phyloP scores from a whole-genome alignment of 2,888 invertebrate species.

The Stenchaetothrips biformis region DNA sequence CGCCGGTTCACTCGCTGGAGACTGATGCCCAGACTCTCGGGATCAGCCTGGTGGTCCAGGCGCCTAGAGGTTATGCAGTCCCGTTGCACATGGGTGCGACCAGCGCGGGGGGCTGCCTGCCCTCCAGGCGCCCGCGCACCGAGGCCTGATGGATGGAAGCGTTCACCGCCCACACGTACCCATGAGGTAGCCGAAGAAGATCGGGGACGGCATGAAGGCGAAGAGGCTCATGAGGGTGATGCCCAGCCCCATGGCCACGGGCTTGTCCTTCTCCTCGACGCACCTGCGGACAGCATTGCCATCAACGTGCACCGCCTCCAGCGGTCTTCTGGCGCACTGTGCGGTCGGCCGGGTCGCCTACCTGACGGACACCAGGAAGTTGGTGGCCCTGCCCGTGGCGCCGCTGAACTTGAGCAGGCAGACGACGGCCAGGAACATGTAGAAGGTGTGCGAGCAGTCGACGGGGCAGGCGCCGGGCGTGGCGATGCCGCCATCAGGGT shows the following conservation, averaged over 20 bases:
- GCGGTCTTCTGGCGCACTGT: not conserved
- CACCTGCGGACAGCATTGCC: conserved; percentile 47
- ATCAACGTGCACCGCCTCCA: not conserved
- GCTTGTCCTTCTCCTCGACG: conserved; percentile 67
- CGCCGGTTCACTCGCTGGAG: too few species aligned
- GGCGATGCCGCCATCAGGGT: conserved; percentile 45
- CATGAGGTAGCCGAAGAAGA: conserved; percentile 68
- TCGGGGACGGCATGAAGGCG: conserved; percentile 71
- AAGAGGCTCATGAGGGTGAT: conserved; percentile 64
- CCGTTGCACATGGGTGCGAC: not conserved
- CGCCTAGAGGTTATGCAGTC: not conserved
- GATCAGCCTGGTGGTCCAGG: too few species aligned
- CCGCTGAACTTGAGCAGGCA: conserved; percentile 57
- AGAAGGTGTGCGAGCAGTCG: conserved; percentile 54
- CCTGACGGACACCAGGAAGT: conserved; percentile 58
- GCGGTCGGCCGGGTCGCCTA: conserved; percentile 37
- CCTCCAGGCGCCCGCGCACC: not conserved
- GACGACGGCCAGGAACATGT: conserved; percentile 52
- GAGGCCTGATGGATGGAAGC: not conserved
- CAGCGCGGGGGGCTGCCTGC: not conserved
- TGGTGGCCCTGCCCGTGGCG: conserved; percentile 58
- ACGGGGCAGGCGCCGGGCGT: conserved; percentile 53
- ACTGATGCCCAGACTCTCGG: too few species aligned
- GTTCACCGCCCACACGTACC: conserved; percentile 46
- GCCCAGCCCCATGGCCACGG: conserved; percentile 66